Percentiles rank a stretch among this genome's conserved stretches.
These are phyloP conservation scores for Byasa hedistus DNA, from an alignment of 2,888 invertebrate species.

Conservation along the genomic window DNA sequence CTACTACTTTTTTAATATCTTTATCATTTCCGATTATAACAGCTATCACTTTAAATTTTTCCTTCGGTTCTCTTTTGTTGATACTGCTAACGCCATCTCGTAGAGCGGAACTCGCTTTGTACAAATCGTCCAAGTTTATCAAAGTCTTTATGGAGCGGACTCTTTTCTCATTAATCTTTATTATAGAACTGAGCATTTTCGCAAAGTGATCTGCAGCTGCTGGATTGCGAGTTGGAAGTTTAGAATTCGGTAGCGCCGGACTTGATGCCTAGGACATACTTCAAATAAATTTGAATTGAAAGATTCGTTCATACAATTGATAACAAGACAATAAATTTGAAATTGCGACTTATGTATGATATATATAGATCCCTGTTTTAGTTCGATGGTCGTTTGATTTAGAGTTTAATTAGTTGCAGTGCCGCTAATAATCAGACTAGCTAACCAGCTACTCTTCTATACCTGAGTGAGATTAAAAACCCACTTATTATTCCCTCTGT, in stretches of 20 bases:
- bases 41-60: background rate
- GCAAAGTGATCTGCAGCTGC: constrained; percentile 1
- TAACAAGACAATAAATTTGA: background rate
- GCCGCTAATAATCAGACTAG: no score
- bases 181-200: constrained; percentile 14
- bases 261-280: constrained; percentile 7
- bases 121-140: constrained; percentile 17
- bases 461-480: no score
- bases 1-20: background rate
- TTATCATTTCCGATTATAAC: constrained; percentile 1
- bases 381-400: no score
- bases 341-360: no score
- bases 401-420: no score
- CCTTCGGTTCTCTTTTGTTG: background rate
- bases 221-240: background rate
- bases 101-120: constrained; percentile 1
- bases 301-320: background rate
- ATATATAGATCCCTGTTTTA: no score
- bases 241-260: background rate
- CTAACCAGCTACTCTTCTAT: no score
- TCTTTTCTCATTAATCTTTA: constrained; percentile 23
- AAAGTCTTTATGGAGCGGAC: constrained; percentile 9
- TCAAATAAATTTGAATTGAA: constrained; percentile 3
- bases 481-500: no score
- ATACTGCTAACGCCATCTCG: background rate